Percentiles rank a stretch among this genome's conserved stretches.
Conservation (phyloP, 2,797 vertebrate genomes). For the Pseudochirops corinnae region DNA sequence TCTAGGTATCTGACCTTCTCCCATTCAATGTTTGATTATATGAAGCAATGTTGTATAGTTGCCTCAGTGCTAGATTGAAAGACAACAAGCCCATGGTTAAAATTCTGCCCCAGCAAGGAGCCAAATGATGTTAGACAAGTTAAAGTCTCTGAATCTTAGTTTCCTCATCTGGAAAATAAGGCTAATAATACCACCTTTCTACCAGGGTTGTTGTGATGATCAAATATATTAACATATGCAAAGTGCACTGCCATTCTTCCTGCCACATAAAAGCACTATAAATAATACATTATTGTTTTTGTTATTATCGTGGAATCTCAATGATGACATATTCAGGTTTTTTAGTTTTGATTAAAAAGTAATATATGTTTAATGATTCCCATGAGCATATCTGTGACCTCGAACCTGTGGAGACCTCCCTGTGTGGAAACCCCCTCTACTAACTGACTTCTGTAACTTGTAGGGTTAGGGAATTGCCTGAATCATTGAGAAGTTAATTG, state of each 20-base stretch:
- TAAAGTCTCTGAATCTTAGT: not conserved
- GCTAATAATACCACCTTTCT: not conserved
- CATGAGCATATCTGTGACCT: not conserved
- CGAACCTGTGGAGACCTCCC: not conserved
- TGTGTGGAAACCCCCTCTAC: not conserved
- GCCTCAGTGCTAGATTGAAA: not conserved
- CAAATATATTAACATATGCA: not conserved
- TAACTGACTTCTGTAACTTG: not conserved
- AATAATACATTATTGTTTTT: no score
- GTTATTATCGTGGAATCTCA: not conserved
- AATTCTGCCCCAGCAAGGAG: not conserved
- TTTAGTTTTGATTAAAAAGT: not conserved
- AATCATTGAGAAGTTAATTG: not conserved
- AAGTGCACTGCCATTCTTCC: not conserved
- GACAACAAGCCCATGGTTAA: not conserved
- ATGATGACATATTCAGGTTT: not conserved
- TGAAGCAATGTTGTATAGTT: not conserved
- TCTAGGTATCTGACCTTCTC: not conserved
- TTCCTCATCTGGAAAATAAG: not conserved
- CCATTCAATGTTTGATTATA: not conserved
- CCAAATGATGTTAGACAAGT: not conserved
- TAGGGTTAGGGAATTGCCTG: not conserved
- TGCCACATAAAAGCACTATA: not conserved
- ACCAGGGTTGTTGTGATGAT: not conserved
- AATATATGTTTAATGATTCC: not conserved